Conservation (phyloP, 2,113 vertebrate species). For the Ceyx cyanopectus region DNA sequence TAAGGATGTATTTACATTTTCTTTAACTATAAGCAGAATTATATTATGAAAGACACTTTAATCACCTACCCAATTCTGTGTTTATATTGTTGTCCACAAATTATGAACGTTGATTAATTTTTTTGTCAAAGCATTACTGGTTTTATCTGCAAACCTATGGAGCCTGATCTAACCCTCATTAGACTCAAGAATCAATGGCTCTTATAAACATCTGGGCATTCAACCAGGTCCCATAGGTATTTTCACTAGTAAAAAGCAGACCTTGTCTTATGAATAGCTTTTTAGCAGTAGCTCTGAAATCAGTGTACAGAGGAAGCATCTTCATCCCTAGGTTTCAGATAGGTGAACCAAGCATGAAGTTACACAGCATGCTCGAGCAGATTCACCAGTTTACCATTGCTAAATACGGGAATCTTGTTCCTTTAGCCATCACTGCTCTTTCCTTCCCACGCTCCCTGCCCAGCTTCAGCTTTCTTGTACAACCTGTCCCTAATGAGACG, state of each 20-base stretch:
- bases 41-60: neutral
- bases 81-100: neutral
- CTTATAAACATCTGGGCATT: neutral
- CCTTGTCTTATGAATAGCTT: neutral
- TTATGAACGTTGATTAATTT: neutral
- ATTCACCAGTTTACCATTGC: neutral
- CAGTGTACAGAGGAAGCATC: rapidly evolving
- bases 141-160: neutral
- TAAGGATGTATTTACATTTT: conserved; percentile 62
- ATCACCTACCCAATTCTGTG: neutral
- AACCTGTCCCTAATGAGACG: neutral
- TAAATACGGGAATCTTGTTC: neutral
- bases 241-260: neutral
- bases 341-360: neutral
- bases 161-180: neutral
- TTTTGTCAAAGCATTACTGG: neutral
- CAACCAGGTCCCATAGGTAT: neutral
- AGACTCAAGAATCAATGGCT: neutral
- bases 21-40: conserved; percentile 3
- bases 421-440: neutral
- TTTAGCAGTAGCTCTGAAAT: neutral
- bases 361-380: rapidly evolving
- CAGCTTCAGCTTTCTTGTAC: neutral
- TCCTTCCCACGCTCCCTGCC: neutral
- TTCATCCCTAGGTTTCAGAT: neutral